Evolutionary conservation across 1,140 invertebrate genomes (phyloP).

Genomic region (Elymnias hypermnestra): DNA sequence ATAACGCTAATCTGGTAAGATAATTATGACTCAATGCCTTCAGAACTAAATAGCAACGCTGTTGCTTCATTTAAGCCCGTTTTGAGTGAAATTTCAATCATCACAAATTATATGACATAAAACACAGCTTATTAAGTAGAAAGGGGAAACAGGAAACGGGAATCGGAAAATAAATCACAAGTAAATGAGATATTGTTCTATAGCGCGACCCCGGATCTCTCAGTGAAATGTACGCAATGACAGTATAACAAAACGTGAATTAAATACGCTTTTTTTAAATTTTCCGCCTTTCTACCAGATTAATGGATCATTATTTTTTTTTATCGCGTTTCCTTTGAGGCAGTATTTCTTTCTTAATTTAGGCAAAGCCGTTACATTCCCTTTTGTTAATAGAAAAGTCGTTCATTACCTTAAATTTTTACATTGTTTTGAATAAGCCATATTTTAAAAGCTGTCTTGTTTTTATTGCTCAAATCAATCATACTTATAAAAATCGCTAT

Average conservation of each 20-base stretch:
- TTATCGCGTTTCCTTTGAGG: conserved; percentile 12
- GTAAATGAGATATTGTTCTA: conserved; percentile 56
- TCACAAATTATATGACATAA: conserved; percentile 26
- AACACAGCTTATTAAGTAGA: conserved; percentile 23
- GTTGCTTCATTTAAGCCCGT: no score
- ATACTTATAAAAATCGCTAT: no score
- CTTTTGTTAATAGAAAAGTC: conserved; percentile 5
- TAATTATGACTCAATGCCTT: no score
- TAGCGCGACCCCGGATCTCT: conserved; percentile 34
- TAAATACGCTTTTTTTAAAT: conserved; percentile 36
- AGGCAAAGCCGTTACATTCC: not conserved
- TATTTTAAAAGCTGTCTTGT: no score
- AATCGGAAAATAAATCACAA: conserved; percentile 54
- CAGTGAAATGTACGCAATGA: conserved; percentile 49
- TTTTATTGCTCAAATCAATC: no score
- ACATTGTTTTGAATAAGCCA: no score
- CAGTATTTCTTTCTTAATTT: conserved; percentile 18
- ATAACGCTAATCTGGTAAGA: no score
- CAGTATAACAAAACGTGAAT: conserved; percentile 45
- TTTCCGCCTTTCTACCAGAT: conserved; percentile 25
- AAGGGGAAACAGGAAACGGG: conserved; percentile 32
- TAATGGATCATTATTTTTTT: conserved; percentile 30
- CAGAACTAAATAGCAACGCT: no score
- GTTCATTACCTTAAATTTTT: not conserved
- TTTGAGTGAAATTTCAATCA: conserved; percentile 2